Base-by-base conservation (phyloP, 1,140 invertebrate genomes). In the Frieseomelitta varia region DNA sequence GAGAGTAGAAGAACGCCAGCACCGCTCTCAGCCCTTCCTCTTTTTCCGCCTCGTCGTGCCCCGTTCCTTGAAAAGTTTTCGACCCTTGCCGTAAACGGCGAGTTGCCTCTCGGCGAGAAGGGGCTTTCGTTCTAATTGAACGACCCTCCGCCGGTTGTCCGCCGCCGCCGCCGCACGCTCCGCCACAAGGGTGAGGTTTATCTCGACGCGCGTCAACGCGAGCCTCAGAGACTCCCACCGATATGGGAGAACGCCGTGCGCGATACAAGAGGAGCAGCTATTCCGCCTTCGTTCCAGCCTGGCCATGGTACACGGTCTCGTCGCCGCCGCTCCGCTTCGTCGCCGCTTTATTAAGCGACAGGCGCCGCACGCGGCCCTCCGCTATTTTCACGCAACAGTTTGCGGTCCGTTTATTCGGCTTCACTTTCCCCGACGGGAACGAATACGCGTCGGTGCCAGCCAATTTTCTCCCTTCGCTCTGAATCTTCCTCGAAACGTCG, bases 341-440 rank as follows among this genome's bases (percentile, higher is more conserved):
- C 79, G 39, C 82, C 86, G 65, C 89, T 92, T 93, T 92, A 93
- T 93, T 94, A 93, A 90, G 87, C 86, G 87, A 68, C 72, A 85
- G 69, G 71, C 81, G 73, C 72, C 34, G 58, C 76, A 83, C 73
- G 84, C 82, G 80, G 81, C 85, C 82, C 86, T 87, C 67, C 85
- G 92, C 85, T 55, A 76, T 93, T 92, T 92, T 92, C 91, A 92
- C 92, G 93, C 93, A 94, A 94, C 93, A 94, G 93, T 94, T 95
- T 93, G 93, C 87, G 90, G 91, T 91, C 61, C 88, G 65, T 68
- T 53, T 27, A 21, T 72, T n/a, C 63, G 27, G 30, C 17, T 58
- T 51, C 76, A 15, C 55, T 30, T 61, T 78, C 74, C 67, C 71
- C 82, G 63, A 77, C 61, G 68, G 39, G 21, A 65, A 82, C 56